Base-by-base conservation (phyloP, 1,140 invertebrate species). In the Conus betulinus region DNA sequence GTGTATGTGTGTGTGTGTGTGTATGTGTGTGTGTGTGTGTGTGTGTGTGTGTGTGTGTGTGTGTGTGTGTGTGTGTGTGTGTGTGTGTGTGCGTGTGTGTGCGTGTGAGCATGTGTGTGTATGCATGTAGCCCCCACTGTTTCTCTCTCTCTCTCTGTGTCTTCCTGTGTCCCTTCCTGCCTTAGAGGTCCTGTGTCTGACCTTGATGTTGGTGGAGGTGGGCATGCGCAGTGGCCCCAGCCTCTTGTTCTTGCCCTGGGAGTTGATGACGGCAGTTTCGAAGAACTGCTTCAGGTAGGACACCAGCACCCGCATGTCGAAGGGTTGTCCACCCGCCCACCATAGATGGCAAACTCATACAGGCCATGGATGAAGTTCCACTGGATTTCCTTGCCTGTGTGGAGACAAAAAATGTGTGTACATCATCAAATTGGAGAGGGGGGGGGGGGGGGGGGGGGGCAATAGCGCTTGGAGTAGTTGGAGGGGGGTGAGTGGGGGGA, bases 351-450 rank as follows among this genome's bases (percentile, higher is more conserved):
- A 86, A 97, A 96, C 91, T 97, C 97, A 93, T 97, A 97, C 7
- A 99, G 94, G 11, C 98, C 98, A 91, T 97, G 97, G 71, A 99
- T 95, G 89, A 97, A 97, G 83, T 97, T 96, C 98, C 98, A 99
- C 90, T 97, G 96, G 5, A 97, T 88, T 39, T 94, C 91, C 51
- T 92, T 90, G 78, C 90, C 94, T 95, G 57, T 60, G 57, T 8
- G 57, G 0, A 20, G 20, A 20, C 11, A 23, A 71, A 7, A 71
- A 39, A 39, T 39, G 39, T 39, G 39, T 39, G 39, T 39, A 39
- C 39, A 39, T 39, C 0, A 39, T 39, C 39, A 39, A 39, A 39
- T 3, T 39, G 39, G 23, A 71, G 67, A 71, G 8, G 20, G 67
- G 20, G 15, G 20, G 67, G 20, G 23, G 20, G n/a, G n/a, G 20